phyloP scores from a whole-genome alignment of 2,888 invertebrate genomes.

The Hypsopygia costalis region DNA sequence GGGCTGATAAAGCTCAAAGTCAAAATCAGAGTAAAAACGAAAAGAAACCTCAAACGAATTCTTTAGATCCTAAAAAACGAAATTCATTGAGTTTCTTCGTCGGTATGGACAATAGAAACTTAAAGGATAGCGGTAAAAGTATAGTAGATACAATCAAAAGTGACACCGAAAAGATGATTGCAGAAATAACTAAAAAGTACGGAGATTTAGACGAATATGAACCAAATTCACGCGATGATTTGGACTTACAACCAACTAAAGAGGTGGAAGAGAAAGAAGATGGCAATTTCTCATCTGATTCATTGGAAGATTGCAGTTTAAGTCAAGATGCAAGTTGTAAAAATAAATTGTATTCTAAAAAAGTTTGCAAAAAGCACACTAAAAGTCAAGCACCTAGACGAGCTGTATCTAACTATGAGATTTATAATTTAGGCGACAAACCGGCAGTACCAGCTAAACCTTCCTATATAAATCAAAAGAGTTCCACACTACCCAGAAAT shows the following conservation, averaged over 20 bases:
- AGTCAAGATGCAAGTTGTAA: conserved; percentile 75
- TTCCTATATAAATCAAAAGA: conserved; percentile 59
- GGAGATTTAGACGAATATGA: conserved; percentile 80
- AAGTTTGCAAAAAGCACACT: conserved; percentile 75
- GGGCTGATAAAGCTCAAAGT: conserved; percentile 72
- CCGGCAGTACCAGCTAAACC: conserved; percentile 63
- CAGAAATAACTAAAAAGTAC: conserved; percentile 83
- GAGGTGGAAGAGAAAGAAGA: conserved; percentile 75
- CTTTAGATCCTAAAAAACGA: conserved; percentile 72
- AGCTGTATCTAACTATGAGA: conserved; percentile 89
- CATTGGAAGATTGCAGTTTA: conserved; percentile 85
- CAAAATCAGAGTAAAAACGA: conserved; percentile 29
- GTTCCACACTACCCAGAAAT: conserved; percentile 71
- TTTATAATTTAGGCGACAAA: conserved; percentile 74
- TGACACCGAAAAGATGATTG: conserved; percentile 84
- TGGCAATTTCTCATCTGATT: conserved; percentile 89
- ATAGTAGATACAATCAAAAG: conserved; percentile 82
- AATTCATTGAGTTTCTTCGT: conserved; percentile 85
- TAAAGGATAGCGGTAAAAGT: conserved; percentile 73
- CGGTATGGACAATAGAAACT: conserved; percentile 75
- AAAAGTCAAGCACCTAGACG: conserved; percentile 77
- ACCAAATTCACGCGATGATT: conserved; percentile 43
- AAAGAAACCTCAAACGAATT: conserved; percentile 47
- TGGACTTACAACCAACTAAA: conserved; percentile 64
- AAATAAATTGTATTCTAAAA: conserved; percentile 75